A percentile compares a stretch with the other conserved stretches of the same genome.
These are phyloP conservation scores for Tanypteryx hageni DNA, from an alignment of 2,888 invertebrate genomes.

Conservation along the genomic window DNA sequence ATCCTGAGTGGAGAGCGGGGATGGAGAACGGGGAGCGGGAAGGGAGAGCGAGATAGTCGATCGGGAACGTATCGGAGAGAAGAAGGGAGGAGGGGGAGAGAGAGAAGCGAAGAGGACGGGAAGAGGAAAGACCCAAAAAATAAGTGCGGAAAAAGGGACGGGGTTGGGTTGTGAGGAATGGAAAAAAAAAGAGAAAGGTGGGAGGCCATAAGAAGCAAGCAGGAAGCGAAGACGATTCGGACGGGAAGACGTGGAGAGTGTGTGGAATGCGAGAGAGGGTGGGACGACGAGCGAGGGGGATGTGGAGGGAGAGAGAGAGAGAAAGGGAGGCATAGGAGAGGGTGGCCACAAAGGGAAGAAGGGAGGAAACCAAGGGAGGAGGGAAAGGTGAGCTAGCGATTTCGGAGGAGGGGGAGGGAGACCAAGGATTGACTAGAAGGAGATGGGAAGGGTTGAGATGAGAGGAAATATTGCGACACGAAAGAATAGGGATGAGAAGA, in stretches of 20 bases:
- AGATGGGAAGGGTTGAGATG: not conserved
- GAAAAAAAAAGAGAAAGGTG: conserved; percentile 9
- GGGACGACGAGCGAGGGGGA: not conserved
- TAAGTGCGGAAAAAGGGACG: too few relatives aligned
- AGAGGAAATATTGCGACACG: conserved; percentile 13
- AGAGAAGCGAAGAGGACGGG: not conserved
- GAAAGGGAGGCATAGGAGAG: not conserved
- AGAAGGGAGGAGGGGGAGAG: not conserved
- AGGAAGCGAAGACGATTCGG: not conserved
- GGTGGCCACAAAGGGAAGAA: not conserved
- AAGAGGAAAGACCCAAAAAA: not conserved
- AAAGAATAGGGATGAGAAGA: not conserved
- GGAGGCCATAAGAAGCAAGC: conserved; percentile 28
- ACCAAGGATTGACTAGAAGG: not conserved
- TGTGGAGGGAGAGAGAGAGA: not conserved
- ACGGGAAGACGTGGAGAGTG: not conserved
- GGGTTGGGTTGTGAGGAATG: not conserved
- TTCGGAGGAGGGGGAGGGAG: not conserved
- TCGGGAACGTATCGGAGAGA: not conserved
- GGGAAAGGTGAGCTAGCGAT: not conserved
- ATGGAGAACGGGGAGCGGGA: not conserved
- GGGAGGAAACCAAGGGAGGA: not conserved
- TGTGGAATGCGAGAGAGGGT: not conserved
- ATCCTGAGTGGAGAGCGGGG: not conserved
- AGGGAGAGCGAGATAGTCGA: not conserved